Evolutionary conservation across 2,113 vertebrate species (phyloP), one percentile per base, ranked within the genome.

Genomic region (human (Homo sapiens)): DNA sequence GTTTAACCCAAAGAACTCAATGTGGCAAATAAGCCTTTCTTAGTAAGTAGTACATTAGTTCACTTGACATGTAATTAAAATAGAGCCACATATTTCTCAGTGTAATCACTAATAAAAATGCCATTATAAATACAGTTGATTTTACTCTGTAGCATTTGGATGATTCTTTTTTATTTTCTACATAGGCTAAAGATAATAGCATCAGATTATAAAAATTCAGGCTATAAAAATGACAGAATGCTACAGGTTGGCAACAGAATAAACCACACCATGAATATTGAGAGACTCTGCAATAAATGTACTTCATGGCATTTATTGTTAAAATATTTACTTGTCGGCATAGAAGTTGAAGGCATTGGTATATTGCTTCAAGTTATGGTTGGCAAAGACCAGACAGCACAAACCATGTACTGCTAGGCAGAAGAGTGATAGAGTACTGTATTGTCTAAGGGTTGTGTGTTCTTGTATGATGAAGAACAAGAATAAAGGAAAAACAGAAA

Each of bases 71-170:
- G 91, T 88, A 94, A 95, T 97, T 97, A 96, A 97, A 97, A 81
- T 70, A 85, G 50, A 96, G 79, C 48, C 81, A 92, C 52, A 23
- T 87, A 91, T 93, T 97, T 95, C 92, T 96, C 30, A 23, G 9
- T 96, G 59, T 88, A 94, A 95, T 97, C 97, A 64, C 80, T 92
- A 93, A 95, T 94, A 59, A 92, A 98, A 95, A 84, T 95, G 78
- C n/a, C 73, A 87, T 88, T 87, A 82, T 93, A 97, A 93, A 68
- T 96, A 72, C 57, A 94, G 45, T 72, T 89, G 89, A 86, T 92
- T 93, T 81, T 90, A 40, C 20, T 82, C 78, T 90, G 3, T 79
- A 94, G 5, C 30, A 80, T 85, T 90, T 85, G 38, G 72, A 45
- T 83, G 45, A 45, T 78, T 75, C 80, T 90, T 78, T 95, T 95